Evolutionary conservation across 2,888 invertebrate species (phyloP), one percentile per base, ranked within the genome.

Genomic region (Caenorhabditis sulstoni): DNA sequence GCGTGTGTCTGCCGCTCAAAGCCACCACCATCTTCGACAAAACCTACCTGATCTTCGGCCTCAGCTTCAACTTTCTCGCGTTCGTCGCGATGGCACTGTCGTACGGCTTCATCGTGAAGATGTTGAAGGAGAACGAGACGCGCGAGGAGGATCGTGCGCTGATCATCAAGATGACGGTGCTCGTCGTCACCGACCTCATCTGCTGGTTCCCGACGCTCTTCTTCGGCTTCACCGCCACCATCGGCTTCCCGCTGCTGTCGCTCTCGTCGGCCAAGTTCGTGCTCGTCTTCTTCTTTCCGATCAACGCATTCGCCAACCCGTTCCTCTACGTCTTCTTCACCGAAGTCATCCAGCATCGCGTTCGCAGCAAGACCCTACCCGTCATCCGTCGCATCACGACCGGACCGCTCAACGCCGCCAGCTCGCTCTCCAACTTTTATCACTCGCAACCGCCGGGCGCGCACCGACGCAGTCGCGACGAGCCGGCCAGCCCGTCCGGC

Each of bases 131-230:
- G 22, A 79, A 79, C 29, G 75, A 79, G 47, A 70, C 85, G 5
- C 65, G 86, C 52, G 82, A 82, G 8, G 87, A 88, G 67, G 88
- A 89, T 68, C 73, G 74, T 14, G 87, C 87, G 8, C 78, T 89
- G 3, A 84, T 88, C 55, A 73, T 79, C 11, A 85, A 87, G 47
- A 97, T 97, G 97, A 96, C 97, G 0, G 92, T 98, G 50, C 93
- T 98, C 70, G 97, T 98, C 2, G 96, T 97, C 91, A 98, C 97
- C 0, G 97, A 98, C 91, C 96, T 98, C 90, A 92, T 97, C 55
- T 98, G 97, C 92, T 98, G 97, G 97, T 95, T 96, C 3, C 98
- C 98, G 0, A 96, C 97, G 81, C 96, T 97, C 0, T 96, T 97
- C 64, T 86, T 89, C 44, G 88, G 87, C 59, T 92, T 97, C 44